These are phyloP conservation scores for Adineta ricciae DNA, from an alignment of 2,888 invertebrate species.

Conservation along the genomic window DNA sequence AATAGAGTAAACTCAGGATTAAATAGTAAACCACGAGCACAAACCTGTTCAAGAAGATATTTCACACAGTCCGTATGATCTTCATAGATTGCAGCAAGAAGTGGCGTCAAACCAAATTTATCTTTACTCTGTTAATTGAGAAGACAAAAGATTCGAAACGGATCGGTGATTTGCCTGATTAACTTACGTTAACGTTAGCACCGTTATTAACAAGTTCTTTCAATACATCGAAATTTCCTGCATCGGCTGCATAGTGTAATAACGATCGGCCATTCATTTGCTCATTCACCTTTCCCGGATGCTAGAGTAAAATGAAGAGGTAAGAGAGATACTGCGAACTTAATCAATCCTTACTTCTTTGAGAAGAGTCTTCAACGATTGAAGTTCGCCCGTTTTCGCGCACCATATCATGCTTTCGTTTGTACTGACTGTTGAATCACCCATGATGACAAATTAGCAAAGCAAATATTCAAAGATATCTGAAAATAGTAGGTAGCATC, in stretches of 20 bases:
- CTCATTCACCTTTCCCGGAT: conserved; percentile 66
- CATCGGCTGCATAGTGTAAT: conserved; percentile 82
- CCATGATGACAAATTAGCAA: neutral
- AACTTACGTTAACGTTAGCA: conserved; percentile 76
- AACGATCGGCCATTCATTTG: conserved; percentile 78
- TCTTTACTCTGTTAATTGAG: conserved; percentile 65
- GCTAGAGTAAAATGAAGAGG: conserved; percentile 55
- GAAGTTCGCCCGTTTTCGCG: conserved; percentile 1
- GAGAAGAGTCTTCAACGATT: neutral
- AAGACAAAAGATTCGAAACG: neutral
- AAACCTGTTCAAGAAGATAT: conserved; percentile 71
- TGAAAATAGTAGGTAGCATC: neutral
- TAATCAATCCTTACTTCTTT: neutral
- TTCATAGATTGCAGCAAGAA: conserved; percentile 91
- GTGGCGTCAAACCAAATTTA: conserved; percentile 84
- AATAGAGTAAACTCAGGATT: neutral
- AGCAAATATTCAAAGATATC: neutral
- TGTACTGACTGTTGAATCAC: neutral
- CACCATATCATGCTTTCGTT: conserved; percentile 14
- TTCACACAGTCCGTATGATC: conserved; percentile 83
- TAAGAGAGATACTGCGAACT: neutral
- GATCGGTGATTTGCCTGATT: neutral
- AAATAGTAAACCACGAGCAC: conserved; percentile 37
- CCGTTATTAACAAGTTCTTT: conserved; percentile 76
- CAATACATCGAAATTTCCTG: conserved; percentile 79